phyloP scores from a whole-genome alignment of 1,140 invertebrate species.

The Pachypsylla venusta region DNA sequence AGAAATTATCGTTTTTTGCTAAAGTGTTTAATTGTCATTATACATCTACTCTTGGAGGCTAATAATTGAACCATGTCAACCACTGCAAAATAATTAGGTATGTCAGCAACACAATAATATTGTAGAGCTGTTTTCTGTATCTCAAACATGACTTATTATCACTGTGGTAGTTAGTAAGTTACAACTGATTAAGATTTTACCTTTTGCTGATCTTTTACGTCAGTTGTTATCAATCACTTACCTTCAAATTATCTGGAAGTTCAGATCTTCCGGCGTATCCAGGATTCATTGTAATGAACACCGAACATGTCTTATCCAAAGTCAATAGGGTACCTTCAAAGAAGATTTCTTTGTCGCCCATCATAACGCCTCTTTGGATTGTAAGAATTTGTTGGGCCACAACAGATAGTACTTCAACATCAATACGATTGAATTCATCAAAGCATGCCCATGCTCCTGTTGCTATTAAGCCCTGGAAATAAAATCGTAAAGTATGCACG shows the following conservation, averaged over 20 bases:
- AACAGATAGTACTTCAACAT: conserved; percentile 78
- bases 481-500: too few species aligned
- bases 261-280: conserved; percentile 83
- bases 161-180: too few species aligned
- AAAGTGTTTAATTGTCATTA: too few species aligned
- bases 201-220: too few species aligned
- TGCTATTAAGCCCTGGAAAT: conserved; percentile 67
- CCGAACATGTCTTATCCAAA: conserved; percentile 78
- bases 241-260: conserved; percentile 87
- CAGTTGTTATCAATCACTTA: too few species aligned
- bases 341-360: conserved; percentile 50
- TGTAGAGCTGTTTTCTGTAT: too few species aligned
- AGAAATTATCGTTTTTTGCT: conserved; percentile 7
- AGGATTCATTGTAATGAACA: conserved; percentile 95
- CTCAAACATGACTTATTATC: too few species aligned
- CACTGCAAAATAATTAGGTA: too few species aligned
- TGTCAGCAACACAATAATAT: too few species aligned
- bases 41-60: too few species aligned
- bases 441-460: conserved; percentile 96
- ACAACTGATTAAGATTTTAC: too few species aligned
- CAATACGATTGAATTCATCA: conserved; percentile 84
- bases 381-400: conserved; percentile 73
- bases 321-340: conserved; percentile 82
- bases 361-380: conserved; percentile 61
- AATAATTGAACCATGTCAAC: too few species aligned